Evolutionary conservation across 2,888 invertebrate species (phyloP).

Genomic region (Siphlonurus alternatus): DNA sequence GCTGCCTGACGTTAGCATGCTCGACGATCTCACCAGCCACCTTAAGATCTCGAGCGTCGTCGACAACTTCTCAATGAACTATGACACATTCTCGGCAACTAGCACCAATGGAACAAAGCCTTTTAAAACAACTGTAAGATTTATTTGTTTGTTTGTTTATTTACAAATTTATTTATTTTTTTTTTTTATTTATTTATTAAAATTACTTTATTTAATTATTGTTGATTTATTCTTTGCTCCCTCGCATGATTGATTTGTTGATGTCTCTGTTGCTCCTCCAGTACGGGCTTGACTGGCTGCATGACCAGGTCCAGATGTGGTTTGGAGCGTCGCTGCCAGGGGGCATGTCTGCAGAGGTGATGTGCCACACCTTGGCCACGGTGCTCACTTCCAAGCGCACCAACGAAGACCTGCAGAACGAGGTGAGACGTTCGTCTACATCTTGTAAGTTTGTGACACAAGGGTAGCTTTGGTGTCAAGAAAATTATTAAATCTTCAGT

Average conservation of each 20-base stretch:
- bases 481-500: no score
- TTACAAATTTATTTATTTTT: background rate
- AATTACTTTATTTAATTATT: conserved; percentile 12
- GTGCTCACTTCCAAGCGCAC: conserved; percentile 41
- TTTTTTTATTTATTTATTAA: background rate
- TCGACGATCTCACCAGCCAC: background rate
- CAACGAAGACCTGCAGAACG: conserved; percentile 57
- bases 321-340: conserved; percentile 26
- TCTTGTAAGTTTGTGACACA: no score
- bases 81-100: background rate
- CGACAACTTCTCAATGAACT: background rate
- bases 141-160: no score
- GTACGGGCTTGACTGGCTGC: conserved; percentile 39
- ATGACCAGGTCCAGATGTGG: conserved; percentile 33
- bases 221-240: conserved; percentile 15
- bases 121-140: no score
- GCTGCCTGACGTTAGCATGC: background rate
- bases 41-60: background rate
- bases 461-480: no score
- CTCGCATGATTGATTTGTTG: no score
- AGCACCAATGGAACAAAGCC: no score
- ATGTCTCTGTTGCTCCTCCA: no score
- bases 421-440: no score
- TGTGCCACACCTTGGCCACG: conserved; percentile 38
- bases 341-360: conserved; percentile 38